These are phyloP conservation scores for Plebejus argus DNA, from an alignment of 2,888 invertebrate genomes.

Conservation along the genomic window DNA sequence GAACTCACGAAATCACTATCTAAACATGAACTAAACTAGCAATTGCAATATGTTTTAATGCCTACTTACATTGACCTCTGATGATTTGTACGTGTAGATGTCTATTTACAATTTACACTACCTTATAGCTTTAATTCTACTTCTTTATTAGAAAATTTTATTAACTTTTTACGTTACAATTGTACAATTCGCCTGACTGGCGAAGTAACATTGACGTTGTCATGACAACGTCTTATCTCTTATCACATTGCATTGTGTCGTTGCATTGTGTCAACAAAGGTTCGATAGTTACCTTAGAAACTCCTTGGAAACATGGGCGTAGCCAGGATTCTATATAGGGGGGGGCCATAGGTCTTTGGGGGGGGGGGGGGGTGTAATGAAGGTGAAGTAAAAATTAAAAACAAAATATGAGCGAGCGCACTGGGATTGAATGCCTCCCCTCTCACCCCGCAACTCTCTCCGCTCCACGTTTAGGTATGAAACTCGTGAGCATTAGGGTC, in stretches of 20 bases:
- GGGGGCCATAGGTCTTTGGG: too few species aligned
- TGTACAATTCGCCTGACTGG: neutral
- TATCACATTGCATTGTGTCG: slow-evolving; percentile 3
- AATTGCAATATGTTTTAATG: too few species aligned
- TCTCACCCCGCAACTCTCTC: too few species aligned
- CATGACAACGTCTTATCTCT: slow-evolving; percentile 39
- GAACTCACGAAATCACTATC: too few species aligned
- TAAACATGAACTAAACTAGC: too few species aligned
- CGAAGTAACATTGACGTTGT: slow-evolving; percentile 42
- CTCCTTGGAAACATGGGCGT: neutral
- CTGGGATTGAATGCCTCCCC: too few species aligned
- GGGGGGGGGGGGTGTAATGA: too few species aligned
- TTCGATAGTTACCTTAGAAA: slow-evolving; percentile 8
- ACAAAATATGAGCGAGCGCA: too few species aligned
- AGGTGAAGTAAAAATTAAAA: too few species aligned
- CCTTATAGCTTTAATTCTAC: neutral
- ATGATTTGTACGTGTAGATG: neutral
- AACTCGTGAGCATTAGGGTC: too few species aligned
- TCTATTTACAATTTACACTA: neutral
- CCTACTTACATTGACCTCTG: neutral
- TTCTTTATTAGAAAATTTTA: neutral
- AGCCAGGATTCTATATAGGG: too few species aligned
- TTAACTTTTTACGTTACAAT: neutral
- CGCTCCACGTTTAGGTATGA: too few species aligned
- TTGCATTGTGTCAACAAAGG: neutral